Evolutionary conservation across 2,113 vertebrate species (phyloP), one percentile per base, ranked within the genome.

Genomic region (Xiphias gladius): DNA sequence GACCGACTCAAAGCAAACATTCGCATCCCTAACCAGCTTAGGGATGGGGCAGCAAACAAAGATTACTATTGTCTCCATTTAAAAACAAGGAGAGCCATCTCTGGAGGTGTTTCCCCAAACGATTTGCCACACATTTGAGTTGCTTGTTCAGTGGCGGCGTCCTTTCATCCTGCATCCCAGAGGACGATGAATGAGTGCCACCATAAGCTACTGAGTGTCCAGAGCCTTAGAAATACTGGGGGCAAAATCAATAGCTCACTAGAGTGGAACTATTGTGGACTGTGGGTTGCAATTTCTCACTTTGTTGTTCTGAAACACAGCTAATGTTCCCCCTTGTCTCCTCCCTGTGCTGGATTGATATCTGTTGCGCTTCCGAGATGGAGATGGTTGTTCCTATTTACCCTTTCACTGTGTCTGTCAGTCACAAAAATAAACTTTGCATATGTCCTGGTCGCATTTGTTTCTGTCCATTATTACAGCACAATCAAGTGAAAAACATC

Each of bases 201-300:
- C 82, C 63, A 39, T 86, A 91, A 63, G 85, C 87, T 68, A 73
- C 41, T 76, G 79, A 91, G 89, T 88, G 80, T 85, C 78, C 73
- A 13, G 46, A 75, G 88, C 88, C 58, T 83, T 26, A 32, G 57
- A 82, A 83, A 77, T 76, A 83, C 85, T 7, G 52, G 57, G 52
- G 77, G 89, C 82, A 71, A 82, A 91, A 95, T 96, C 95, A 95
- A 95, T 96, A 95, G 82, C 83, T 86, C 89, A 92, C 48, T 86
- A 79, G 91, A 96, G 95, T 93, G 93, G 94, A 96, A 95, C 83
- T 76, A 82, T 88, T 76, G 73, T 75, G 19, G 48, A 79, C 82
- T 87, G 90, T 87, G 80, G 92, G 82, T 71, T 76, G 86, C 87
- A 86, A 91, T 93, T 91, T 95, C 90, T 90, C 94, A 91, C 93